Conservation (phyloP, 2,113 vertebrate species). For the Ornithorhynchus anatinus region DNA sequence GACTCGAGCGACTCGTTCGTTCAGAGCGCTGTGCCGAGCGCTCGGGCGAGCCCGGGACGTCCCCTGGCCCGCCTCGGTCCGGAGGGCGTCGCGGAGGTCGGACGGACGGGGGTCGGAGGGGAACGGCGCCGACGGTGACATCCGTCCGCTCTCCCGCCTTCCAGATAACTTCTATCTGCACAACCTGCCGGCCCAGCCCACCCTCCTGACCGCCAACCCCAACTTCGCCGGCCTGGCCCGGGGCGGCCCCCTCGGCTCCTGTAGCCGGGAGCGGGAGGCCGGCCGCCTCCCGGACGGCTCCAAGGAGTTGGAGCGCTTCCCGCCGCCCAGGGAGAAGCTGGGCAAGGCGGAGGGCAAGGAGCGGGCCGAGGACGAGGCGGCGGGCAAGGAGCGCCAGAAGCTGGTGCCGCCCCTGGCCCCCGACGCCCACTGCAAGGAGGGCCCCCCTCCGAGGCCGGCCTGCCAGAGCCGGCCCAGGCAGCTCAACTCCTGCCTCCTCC, state of each 20-base stretch:
- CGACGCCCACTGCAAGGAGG: slow-evolving; percentile 80
- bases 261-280: slow-evolving; percentile 85
- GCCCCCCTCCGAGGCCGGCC: slow-evolving; percentile 65
- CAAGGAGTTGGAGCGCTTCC: slow-evolving; percentile 86
- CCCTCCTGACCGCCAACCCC: slow-evolving; percentile 88
- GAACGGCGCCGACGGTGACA: too few relatives aligned
- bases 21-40: too few relatives aligned
- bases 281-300: slow-evolving; percentile 79
- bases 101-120: too few relatives aligned
- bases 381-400: slow-evolving; percentile 86
- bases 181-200: slow-evolving; percentile 89
- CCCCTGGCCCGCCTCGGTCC: neutral
- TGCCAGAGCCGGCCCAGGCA: slow-evolving; percentile 76
- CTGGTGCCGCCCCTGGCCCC: slow-evolving; percentile 72
- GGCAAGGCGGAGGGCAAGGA: slow-evolving; percentile 84
- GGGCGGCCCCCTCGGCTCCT: slow-evolving; percentile 84
- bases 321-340: slow-evolving; percentile 71
- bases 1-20: too few relatives aligned
- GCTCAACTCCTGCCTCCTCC: slow-evolving; percentile 84
- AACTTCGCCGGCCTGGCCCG: slow-evolving; percentile 86
- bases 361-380: slow-evolving; percentile 73
- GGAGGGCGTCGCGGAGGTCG: too few relatives aligned
- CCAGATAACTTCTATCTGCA: slow-evolving; percentile 97
- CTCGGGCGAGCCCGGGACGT: neutral
- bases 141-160: neutral